Evolutionary conservation across 2,113 vertebrate genomes (phyloP).

Genomic region (Trematocara macrostoma): DNA sequence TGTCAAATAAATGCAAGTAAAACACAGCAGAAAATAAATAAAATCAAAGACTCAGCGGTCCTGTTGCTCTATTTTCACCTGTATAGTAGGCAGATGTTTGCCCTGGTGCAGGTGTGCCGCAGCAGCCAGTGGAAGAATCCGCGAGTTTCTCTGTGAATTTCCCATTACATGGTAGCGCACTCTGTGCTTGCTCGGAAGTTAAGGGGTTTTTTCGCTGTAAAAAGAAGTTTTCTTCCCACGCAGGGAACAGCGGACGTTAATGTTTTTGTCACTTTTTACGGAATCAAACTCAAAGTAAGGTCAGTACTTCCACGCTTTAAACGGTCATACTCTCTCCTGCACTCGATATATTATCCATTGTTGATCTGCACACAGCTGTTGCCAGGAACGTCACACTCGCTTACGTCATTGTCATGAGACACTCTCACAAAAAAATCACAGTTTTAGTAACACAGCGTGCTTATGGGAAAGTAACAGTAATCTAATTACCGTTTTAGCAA

Average conservation of each 20-base stretch:
- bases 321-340: not conserved
- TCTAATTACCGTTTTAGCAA: not conserved
- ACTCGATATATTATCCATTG: not conserved
- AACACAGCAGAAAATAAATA: too few relatives aligned
- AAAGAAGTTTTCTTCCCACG: not conserved
- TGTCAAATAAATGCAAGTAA: too few relatives aligned
- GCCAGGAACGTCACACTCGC: not conserved
- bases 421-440: not conserved
- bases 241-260: rapidly evolving
- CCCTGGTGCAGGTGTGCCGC: too few relatives aligned
- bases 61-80: too few relatives aligned
- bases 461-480: not conserved
- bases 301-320: not conserved
- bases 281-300: too few relatives aligned
- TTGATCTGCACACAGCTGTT: not conserved
- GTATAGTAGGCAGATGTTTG: too few relatives aligned
- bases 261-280: too few relatives aligned
- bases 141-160: too few relatives aligned
- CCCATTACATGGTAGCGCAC: too few relatives aligned
- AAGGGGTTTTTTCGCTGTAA: not conserved
- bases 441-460: not conserved
- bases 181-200: not conserved
- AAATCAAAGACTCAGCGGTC: too few relatives aligned
- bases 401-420: not conserved
- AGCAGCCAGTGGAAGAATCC: too few relatives aligned